Conservation (phyloP, 1,140 invertebrate species). For the Lordiphosa mommai region DNA sequence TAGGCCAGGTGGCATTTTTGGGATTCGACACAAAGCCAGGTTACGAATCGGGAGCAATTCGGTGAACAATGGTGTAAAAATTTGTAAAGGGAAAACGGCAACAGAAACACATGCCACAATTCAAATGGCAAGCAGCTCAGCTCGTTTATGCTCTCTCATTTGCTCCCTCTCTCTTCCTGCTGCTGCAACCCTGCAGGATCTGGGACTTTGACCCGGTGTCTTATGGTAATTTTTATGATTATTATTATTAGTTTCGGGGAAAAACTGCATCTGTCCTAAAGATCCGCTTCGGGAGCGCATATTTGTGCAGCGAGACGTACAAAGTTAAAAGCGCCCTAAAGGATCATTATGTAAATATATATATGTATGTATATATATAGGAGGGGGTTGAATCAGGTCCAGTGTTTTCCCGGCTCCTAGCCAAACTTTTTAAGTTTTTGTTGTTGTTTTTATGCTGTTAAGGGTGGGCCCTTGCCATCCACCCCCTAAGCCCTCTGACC, state of each 20-base stretch:
- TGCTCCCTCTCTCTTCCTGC: neutral
- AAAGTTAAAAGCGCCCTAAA: constrained; percentile 61
- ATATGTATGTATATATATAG: neutral
- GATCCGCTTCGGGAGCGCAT: neutral
- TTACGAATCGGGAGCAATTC: constrained; percentile 17
- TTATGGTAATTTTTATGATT: constrained; percentile 70
- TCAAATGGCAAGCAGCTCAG: constrained; percentile 30
- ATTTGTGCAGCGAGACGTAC: constrained; percentile 58
- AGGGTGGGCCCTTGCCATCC: constrained; percentile 18
- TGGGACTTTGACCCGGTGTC: constrained; percentile 32
- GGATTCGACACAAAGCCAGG: neutral
- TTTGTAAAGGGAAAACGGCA: constrained; percentile 27
- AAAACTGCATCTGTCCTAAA: constrained; percentile 65
- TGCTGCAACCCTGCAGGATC: neutral
- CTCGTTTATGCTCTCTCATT: neutral
- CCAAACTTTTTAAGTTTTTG: constrained; percentile 1
- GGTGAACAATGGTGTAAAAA: constrained; percentile 21
- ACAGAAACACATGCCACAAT: constrained; percentile 66
- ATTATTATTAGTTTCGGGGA: constrained; percentile 53
- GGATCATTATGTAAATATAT: constrained; percentile 49
- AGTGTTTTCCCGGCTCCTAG: constrained; percentile 4
- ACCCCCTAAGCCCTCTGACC: neutral
- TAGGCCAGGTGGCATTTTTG: constrained; percentile 43
- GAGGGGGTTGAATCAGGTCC: neutral
- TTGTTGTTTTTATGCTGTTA: constrained; percentile 8